phyloP scores from a whole-genome alignment of 2,888 invertebrate genomes.

The Ornithoptera alexandrae region DNA sequence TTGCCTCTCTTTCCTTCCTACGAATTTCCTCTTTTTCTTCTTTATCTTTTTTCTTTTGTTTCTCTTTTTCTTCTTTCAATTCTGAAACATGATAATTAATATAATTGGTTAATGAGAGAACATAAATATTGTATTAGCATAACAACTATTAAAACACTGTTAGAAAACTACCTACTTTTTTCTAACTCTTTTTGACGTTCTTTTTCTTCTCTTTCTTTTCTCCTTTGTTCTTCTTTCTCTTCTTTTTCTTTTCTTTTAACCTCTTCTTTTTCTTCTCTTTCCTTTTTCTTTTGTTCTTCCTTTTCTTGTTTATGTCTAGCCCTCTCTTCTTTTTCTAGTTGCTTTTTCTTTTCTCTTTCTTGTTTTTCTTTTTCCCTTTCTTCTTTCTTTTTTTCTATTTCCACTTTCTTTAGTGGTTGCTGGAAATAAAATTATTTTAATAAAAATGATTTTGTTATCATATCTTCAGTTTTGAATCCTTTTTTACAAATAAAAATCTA shows the following conservation, averaged over 20 bases:
- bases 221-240: constrained; percentile 77
- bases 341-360: constrained; percentile 67
- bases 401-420: constrained; percentile 76
- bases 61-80: constrained; percentile 67
- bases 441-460: background rate
- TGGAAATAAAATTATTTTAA: constrained; percentile 37
- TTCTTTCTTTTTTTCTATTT: constrained; percentile 79
- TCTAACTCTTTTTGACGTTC: constrained; percentile 78
- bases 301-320: constrained; percentile 69
- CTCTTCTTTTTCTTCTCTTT: constrained; percentile 72
- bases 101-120: background rate
- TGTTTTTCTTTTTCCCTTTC: constrained; percentile 75
- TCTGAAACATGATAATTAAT: constrained; percentile 52
- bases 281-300: constrained; percentile 61
- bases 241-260: constrained; percentile 67
- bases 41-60: constrained; percentile 62
- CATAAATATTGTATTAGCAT: background rate
- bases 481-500: no score
- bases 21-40: constrained; percentile 75
- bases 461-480: background rate
- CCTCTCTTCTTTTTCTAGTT: constrained; percentile 72
- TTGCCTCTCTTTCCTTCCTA: constrained; percentile 75
- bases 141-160: background rate
- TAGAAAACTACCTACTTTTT: constrained; percentile 55
- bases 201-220: constrained; percentile 51